Evolutionary conservation across 2,113 vertebrate species (phyloP).

Genomic region (Brienomyrus longianalis): DNA sequence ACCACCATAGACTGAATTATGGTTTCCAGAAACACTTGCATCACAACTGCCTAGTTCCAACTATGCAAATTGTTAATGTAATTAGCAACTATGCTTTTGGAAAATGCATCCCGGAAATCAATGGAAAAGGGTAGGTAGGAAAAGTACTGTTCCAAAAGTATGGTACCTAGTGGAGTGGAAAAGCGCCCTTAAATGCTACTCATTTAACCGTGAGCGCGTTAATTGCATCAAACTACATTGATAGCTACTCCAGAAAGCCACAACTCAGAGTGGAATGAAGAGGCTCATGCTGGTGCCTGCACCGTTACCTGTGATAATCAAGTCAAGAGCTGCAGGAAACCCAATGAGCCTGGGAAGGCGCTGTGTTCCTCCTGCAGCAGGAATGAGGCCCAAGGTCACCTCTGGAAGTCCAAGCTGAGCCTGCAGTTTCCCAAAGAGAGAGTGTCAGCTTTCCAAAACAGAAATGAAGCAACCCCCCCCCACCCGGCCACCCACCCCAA

Average conservation of each 20-base stretch:
- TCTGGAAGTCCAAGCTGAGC: conserved; percentile 78
- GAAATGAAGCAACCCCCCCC: background rate
- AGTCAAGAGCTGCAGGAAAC: conserved; percentile 73
- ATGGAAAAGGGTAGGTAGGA: background rate
- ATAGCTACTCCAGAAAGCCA: background rate
- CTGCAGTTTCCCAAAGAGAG: conserved; percentile 43
- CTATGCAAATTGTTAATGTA: background rate
- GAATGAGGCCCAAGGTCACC: conserved; percentile 79
- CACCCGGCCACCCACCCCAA: background rate
- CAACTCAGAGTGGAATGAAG: background rate
- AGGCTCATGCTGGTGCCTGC: background rate
- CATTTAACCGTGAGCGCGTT: background rate
- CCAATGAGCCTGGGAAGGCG: conserved; percentile 82
- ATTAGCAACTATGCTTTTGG: background rate
- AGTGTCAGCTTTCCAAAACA: background rate
- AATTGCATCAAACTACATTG: background rate
- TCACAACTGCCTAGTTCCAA: background rate
- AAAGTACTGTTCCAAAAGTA: background rate
- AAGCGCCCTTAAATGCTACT: background rate
- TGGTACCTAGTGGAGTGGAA: background rate
- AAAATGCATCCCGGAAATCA: background rate
- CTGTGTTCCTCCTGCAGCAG: conserved; percentile 78
- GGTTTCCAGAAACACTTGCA: background rate
- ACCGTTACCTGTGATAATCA: conserved; percentile 78
- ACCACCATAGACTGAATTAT: background rate